These are phyloP conservation scores for Shargacucullia verbasci DNA, from an alignment of 2,888 invertebrate species.

Conservation along the genomic window DNA sequence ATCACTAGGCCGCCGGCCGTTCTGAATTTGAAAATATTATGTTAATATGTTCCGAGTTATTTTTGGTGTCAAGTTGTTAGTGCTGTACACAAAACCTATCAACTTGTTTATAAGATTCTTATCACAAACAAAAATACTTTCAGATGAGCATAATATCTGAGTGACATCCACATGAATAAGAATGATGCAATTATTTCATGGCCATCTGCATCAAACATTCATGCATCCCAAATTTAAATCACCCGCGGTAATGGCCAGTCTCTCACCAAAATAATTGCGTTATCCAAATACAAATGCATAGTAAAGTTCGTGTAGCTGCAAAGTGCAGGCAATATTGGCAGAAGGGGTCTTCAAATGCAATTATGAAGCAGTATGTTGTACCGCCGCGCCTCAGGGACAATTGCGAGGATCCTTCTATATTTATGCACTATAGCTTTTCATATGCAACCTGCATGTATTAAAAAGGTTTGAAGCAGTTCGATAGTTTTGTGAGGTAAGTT, in stretches of 20 bases:
- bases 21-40: conserved; percentile 26
- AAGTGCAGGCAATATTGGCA: conserved; percentile 74
- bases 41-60: too few species aligned
- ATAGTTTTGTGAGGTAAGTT: conserved; percentile 21
- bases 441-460: conserved; percentile 36
- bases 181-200: not conserved
- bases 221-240: conserved; percentile 31
- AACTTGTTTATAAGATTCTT: too few species aligned
- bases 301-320: conserved; percentile 57
- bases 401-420: conserved; percentile 49
- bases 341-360: conserved; percentile 81
- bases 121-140: too few species aligned
- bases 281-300: conserved; percentile 47
- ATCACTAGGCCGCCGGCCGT: too few species aligned
- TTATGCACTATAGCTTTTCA: conserved; percentile 42
- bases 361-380: conserved; percentile 75
- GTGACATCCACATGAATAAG: too few species aligned
- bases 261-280: conserved; percentile 27
- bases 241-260: conserved; percentile 20
- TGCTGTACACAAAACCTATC: too few species aligned
- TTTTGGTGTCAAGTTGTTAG: too few species aligned
- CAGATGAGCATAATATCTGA: too few species aligned
- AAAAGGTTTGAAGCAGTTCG: conserved; percentile 1
- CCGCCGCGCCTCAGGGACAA: conserved; percentile 68
- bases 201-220: conserved; percentile 1